Conservation (phyloP, 2,113 vertebrate species). For the Sigmodon hispidus region DNA sequence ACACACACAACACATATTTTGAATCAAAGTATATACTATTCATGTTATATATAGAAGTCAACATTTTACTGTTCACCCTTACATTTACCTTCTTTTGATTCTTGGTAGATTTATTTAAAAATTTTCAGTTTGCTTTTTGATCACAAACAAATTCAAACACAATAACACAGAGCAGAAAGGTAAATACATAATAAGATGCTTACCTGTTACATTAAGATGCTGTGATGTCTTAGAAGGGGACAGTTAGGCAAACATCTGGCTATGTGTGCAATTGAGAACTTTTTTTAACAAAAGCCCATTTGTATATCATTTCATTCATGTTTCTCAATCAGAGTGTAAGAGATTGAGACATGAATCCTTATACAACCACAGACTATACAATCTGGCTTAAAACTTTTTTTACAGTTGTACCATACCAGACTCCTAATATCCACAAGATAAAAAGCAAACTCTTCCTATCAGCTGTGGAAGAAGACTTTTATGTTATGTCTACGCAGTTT, state of each 20-base stretch:
- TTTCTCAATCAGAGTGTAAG: not conserved
- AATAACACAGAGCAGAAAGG: not conserved
- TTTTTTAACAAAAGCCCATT: not conserved
- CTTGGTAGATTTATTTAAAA: not conserved
- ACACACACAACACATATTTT: not conserved
- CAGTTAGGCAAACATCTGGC: not conserved
- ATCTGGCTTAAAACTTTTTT: not conserved
- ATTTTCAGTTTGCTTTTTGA: not conserved
- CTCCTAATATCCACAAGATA: not conserved
- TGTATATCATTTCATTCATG: conserved; percentile 11
- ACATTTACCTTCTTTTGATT: not conserved
- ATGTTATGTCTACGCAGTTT: not conserved
- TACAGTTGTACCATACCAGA: not conserved
- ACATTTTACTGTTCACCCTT: not conserved
- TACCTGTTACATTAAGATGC: not conserved
- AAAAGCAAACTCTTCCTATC: not conserved
- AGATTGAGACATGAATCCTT: not conserved
- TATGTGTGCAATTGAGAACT: not conserved
- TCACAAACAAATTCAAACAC: not conserved
- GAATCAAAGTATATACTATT: not conserved
- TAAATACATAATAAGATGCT: not conserved
- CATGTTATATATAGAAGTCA: not conserved
- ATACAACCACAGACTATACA: too few species aligned
- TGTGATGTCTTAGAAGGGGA: not conserved
- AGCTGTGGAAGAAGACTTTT: not conserved